phyloP scores from a whole-genome alignment of 2,888 invertebrate genomes.

The Coleophora flavipennella region DNA sequence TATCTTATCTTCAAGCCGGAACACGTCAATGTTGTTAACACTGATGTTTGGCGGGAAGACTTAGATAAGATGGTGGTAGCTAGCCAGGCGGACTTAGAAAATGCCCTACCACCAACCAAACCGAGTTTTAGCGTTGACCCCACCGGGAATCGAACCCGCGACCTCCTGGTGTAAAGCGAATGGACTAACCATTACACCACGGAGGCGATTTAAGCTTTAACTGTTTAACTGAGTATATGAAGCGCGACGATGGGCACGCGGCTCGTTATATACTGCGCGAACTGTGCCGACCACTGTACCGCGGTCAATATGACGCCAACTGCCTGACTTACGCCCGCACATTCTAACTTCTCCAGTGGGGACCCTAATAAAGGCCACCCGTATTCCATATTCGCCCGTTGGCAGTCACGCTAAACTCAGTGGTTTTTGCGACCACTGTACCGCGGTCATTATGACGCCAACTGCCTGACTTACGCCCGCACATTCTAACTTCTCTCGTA shows the following conservation, averaged over 20 bases:
- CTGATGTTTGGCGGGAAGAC: too few species aligned
- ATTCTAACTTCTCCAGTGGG: slow-evolving; percentile 59
- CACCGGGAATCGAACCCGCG: too few species aligned
- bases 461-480: slow-evolving; percentile 46
- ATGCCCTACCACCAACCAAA: too few species aligned
- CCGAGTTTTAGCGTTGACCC: too few species aligned
- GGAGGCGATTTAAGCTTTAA: slow-evolving; percentile 27
- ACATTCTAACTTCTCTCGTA: slow-evolving; percentile 57
- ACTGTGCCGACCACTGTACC: slow-evolving; percentile 53
- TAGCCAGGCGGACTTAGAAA: too few species aligned
- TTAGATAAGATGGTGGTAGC: too few species aligned
- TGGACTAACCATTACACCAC: too few species aligned
- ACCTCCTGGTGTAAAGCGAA: too few species aligned
- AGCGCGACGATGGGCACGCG: slow-evolving; percentile 42
- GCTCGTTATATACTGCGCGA: slow-evolving; percentile 54
- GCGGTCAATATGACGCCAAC: slow-evolving; percentile 62
- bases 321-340: slow-evolving; percentile 46
- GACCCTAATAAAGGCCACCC: slow-evolving; percentile 53
- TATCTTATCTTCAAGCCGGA: too few species aligned
- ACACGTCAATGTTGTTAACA: too few species aligned
- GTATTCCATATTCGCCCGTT: slow-evolving; percentile 41
- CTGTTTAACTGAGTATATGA: slow-evolving; percentile 50
- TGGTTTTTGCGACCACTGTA: slow-evolving; percentile 62
- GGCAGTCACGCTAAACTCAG: slow-evolving; percentile 60
- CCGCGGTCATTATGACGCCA: slow-evolving; percentile 62